Conservation (phyloP, 2,888 invertebrate species). For the Stegophylla sp. region DNA sequence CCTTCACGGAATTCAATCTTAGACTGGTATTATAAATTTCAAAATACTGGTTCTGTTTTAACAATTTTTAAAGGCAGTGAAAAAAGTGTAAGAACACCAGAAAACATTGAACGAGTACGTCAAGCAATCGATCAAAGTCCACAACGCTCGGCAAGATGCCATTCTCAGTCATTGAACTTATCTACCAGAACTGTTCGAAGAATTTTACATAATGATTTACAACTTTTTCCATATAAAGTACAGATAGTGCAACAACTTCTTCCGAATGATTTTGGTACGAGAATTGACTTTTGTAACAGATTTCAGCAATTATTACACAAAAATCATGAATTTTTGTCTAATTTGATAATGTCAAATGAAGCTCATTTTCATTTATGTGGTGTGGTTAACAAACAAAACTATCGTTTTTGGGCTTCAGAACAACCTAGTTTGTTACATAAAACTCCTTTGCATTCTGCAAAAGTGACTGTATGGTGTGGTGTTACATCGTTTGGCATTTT, state of each 20-base stretch:
- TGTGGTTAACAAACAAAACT: not conserved
- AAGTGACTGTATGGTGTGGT: conserved; percentile 20
- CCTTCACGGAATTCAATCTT: not conserved
- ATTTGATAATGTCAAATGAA: not conserved
- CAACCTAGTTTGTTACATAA: conserved; percentile 19
- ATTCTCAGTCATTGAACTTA: conserved; percentile 13
- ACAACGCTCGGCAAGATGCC: conserved; percentile 62
- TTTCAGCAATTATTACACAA: not conserved
- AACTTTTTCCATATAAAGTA: not conserved
- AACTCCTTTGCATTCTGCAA: conserved; percentile 23
- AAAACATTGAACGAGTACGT: conserved; percentile 64
- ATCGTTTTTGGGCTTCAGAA: conserved; percentile 17
- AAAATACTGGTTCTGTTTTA: conserved; percentile 57
- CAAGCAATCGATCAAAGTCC: conserved; percentile 61
- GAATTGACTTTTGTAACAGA: too few species aligned
- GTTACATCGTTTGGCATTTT: conserved; percentile 13
- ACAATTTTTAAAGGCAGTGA: conserved; percentile 58
- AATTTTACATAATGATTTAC: conserved; percentile 8
- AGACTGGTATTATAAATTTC: conserved; percentile 60
- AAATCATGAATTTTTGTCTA: not conserved
- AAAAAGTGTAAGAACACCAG: conserved; percentile 60
- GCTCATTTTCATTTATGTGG: conserved; percentile 19
- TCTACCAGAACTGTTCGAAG: not conserved
- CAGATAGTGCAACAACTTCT: not conserved
- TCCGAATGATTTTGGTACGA: not conserved